Evolutionary conservation across 2,888 invertebrate species (phyloP).

Genomic region (Xanthorhoe spadicearia): DNA sequence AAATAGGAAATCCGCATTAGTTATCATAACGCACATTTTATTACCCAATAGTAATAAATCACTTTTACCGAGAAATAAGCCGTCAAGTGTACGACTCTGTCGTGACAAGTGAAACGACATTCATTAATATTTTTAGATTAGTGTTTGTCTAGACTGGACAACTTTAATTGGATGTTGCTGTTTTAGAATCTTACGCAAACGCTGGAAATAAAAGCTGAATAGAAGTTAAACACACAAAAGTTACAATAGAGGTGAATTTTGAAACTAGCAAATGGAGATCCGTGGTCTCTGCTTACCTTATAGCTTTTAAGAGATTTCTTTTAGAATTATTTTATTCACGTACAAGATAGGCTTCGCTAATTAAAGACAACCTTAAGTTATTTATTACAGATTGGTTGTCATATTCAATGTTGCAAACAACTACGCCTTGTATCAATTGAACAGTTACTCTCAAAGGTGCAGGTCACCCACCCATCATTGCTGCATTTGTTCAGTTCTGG

Average conservation of each 20-base stretch:
- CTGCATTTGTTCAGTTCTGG: slow-evolving; percentile 21
- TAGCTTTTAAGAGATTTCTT: too few species aligned
- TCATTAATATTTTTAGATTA: slow-evolving; percentile 15
- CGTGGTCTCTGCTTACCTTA: too few species aligned
- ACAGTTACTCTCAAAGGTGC: slow-evolving; percentile 26
- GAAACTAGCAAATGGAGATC: too few species aligned
- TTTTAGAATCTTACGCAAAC: slow-evolving; percentile 15
- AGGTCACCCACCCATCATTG: slow-evolving; percentile 29
- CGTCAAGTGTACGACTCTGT: slow-evolving; percentile 15
- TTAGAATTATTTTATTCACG: too few species aligned
- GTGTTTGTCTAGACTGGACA: slow-evolving; percentile 19
- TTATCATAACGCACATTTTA: too few species aligned
- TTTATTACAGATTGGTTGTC: not conserved
- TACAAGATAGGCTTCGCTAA: too few species aligned
- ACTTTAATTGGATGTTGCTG: slow-evolving; percentile 12
- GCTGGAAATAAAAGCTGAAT: not conserved
- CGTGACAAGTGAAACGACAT: slow-evolving; percentile 8
- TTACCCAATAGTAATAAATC: not conserved
- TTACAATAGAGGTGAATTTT: too few species aligned
- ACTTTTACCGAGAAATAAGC: not conserved
- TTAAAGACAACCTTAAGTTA: not conserved
- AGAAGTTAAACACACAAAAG: not conserved
- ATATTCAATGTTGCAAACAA: slow-evolving; percentile 9
- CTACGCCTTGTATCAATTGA: slow-evolving; percentile 22
- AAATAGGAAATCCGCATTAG: too few species aligned